Conservation (phyloP, 2,888 invertebrate genomes). For the Strigamia crassipes region DNA sequence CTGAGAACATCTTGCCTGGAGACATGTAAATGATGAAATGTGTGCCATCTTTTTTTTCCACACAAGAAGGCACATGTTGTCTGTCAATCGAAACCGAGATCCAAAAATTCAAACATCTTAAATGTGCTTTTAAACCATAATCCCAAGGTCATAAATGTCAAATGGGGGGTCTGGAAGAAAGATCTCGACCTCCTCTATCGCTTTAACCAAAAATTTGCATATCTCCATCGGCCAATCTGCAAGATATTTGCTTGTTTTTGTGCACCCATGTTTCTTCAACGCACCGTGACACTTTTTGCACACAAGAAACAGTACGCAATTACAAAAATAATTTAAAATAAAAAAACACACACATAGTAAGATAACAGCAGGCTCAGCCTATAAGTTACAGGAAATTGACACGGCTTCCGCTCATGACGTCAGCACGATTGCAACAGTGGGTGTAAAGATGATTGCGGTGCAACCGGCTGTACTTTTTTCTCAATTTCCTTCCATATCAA, state of each 20-base stretch:
- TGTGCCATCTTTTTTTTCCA: not conserved
- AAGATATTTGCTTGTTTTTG: not conserved
- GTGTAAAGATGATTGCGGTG: constrained; percentile 22
- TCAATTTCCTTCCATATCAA: constrained; percentile 37
- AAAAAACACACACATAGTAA: not conserved
- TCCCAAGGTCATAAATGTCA: too few relatives aligned
- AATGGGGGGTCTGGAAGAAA: too few relatives aligned
- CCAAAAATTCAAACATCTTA: not conserved
- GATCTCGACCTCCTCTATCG: too few relatives aligned
- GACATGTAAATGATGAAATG: not conserved
- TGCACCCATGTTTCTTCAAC: not conserved
- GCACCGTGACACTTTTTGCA: not conserved
- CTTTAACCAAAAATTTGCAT: too few relatives aligned
- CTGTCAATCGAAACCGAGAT: not conserved
- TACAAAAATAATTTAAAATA: constrained; percentile 21
- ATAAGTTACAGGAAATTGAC: constrained; percentile 37
- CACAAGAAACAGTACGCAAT: not conserved
- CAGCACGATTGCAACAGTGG: constrained; percentile 36
- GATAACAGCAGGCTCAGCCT: constrained; percentile 12
- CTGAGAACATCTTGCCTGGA: not conserved
- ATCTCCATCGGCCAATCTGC: too few relatives aligned
- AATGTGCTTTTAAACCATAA: too few relatives aligned
- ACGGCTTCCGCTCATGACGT: constrained; percentile 33
- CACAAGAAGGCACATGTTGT: not conserved
- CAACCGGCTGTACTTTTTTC: constrained; percentile 25